Evolutionary conservation across 2,797 vertebrate species (phyloP), one percentile per base, ranked within the genome.

Genomic region (Sebastes taczanowskii): DNA sequence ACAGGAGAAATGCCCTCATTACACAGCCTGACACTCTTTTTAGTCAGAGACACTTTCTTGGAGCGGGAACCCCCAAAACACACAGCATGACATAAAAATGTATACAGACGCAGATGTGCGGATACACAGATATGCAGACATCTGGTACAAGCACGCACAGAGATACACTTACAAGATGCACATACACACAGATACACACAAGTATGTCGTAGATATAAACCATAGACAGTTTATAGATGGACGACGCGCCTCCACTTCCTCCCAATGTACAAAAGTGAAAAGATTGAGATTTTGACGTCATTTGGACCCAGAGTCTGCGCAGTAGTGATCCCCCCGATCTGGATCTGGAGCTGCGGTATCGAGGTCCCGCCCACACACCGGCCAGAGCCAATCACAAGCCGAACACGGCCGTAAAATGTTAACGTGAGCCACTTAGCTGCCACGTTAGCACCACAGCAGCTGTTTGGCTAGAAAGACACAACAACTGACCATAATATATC

Each of bases 1-100:
- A 82, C 86, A 72, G 56, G 89, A 89, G 93, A 86, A 85, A 78
- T 85, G 91, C 60, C 87, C 93, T 94, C 86, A 86, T 94, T 94
- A 90, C 74, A 72, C 52, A 86, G 80, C 55, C 74, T 86, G 81
- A 90, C 77, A 67, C 75, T 71, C 52, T 81, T 92, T 83, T 89
- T 29, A 84, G 68, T 81, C 29, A 9, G n/a, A 77, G 49, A 86
- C 58, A 49, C 49, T 82, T 87, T 84, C 78, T 81, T 77, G 56
- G 53, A 85, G 70, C 22, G 65, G 75, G 62, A 82, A 74, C 27
- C 71, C 68, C 58, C 58, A 25, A 82, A 84, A 78, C 53, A 78
- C 32, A 69, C 53, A 52, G 74, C 9, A 18, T 46, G 56, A 67
- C 67, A 83, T 62, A 20, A 22, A 81, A 72, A 62, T 71, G 46